phyloP scores from a whole-genome alignment of 2,797 vertebrate species.

The Danionella dracula region DNA sequence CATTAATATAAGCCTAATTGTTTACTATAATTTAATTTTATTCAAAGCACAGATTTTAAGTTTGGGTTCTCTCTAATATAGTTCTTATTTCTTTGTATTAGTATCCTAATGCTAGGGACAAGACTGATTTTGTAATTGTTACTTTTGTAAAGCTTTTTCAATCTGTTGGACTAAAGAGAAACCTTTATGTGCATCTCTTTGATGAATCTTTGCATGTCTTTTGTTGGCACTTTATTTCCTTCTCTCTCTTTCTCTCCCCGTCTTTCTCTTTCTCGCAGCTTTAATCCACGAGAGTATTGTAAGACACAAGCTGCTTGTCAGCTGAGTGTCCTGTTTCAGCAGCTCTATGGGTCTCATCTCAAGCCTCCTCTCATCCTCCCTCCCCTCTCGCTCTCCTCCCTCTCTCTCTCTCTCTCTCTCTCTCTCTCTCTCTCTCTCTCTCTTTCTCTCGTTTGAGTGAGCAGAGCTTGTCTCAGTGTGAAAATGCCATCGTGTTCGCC shows the following conservation, averaged over 20 bases:
- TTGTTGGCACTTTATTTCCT: not conserved
- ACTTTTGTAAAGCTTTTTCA: too few species aligned
- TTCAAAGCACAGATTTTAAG: too few species aligned
- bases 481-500: slow-evolving; percentile 92
- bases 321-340: slow-evolving; percentile 8
- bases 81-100: too few species aligned
- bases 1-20: too few species aligned
- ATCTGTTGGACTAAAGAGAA: not conserved
- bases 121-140: too few species aligned
- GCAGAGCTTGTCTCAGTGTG: slow-evolving; percentile 74
- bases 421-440: not conserved
- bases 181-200: not conserved
- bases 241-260: not conserved
- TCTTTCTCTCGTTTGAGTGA: slow-evolving; percentile 56
- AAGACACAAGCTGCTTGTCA: slow-evolving; percentile 19
- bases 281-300: slow-evolving; percentile 28
- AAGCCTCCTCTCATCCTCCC: slow-evolving; percentile 13
- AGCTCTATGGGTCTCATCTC: slow-evolving; percentile 24
- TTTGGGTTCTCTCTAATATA: too few species aligned
- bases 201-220: not conserved
- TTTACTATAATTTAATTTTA: too few species aligned
- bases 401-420: not conserved
- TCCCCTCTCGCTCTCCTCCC: slow-evolving; percentile 6
- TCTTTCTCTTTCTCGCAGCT: not conserved
- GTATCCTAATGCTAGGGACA: too few species aligned